Evolutionary conservation across 2,888 invertebrate species (phyloP), one percentile per base, ranked within the genome.

Genomic region (Platynereis dumerilii): DNA sequence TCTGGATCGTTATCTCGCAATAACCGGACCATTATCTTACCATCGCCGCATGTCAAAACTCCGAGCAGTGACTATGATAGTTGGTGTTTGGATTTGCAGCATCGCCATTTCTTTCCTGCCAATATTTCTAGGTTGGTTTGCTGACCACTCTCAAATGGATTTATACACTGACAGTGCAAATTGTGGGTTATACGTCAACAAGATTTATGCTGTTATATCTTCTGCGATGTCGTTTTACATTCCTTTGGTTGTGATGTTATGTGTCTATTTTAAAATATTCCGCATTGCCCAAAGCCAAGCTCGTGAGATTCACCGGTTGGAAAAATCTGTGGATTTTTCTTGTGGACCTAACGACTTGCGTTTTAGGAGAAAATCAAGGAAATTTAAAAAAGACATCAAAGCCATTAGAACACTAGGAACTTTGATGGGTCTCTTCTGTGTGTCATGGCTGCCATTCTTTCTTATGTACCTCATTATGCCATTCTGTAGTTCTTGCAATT

Each of bases 81-180:
- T 68, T 20, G 58, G 58, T 17, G 74, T 74, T 10, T 81, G 81
- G 81, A 24, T 76, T 15, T 76, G 76, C 61, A 76, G 77, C 56
- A 72, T 71, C 2, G 75, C 77, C 28, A 81, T 81, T n/a, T 79
- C 80, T 2, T 82, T 81, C 68, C 73, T 81, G 34, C 81, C 81
- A 2, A 76, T 81, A 60, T 82, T 79, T 70, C 60, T 76, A 15
- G 81, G 81, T 17, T 80, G 79, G 78, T 82, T 79, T 69, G 75
- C 75, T 15, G 69, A 67, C 64, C 39, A 53, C 12, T 92, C 0
- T 87, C 89, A 59, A 7, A 34, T 68, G 29, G 89, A 58, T 3
- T 26, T 70, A 2, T 69, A 69, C 42, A 54, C 44, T 12, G 67
- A 69, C 64, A 53, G 45, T 2, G 62, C 61, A 0, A 48, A 53